Evolutionary conservation across 2,888 invertebrate genomes (phyloP).

Genomic region (Lochmaea capreae): DNA sequence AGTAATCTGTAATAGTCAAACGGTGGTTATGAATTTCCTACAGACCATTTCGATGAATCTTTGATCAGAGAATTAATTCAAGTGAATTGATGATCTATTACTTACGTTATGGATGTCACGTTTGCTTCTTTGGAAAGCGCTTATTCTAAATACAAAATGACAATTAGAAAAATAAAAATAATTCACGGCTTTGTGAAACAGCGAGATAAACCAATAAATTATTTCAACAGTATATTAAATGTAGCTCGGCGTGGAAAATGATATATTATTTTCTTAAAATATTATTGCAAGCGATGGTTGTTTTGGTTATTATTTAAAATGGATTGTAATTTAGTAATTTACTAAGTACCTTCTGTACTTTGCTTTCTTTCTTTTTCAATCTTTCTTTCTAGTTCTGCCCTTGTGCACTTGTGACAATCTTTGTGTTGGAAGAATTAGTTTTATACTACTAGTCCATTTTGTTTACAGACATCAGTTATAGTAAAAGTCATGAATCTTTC

Average conservation of each 20-base stretch:
- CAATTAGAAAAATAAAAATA: not conserved
- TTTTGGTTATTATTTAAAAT: no score
- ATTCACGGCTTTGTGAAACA: not conserved
- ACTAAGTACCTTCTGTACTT: no score
- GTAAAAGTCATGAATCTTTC: no score
- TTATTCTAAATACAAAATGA: not conserved
- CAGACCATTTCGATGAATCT: slow-evolving; percentile 25
- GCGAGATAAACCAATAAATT: not conserved
- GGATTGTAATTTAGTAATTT: no score
- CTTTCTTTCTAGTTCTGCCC: no score
- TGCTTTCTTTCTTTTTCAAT: no score
- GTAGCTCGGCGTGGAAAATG: not conserved
- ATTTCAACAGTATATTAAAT: not conserved
- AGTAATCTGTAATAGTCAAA: slow-evolving; percentile 22
- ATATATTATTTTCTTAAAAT: no score
- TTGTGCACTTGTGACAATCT: no score
- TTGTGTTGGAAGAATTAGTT: no score
- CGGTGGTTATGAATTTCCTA: slow-evolving; percentile 29
- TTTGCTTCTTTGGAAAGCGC: not conserved
- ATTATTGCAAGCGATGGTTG: no score
- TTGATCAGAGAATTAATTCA: slow-evolving; percentile 21
- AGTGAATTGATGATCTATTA: slow-evolving; percentile 12
- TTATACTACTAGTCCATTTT: no score
- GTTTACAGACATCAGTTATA: no score
- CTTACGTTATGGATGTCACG: slow-evolving; percentile 1